These are phyloP conservation scores for Solenopsis fugax DNA, from an alignment of 1,140 invertebrate species.

Conservation along the genomic window DNA sequence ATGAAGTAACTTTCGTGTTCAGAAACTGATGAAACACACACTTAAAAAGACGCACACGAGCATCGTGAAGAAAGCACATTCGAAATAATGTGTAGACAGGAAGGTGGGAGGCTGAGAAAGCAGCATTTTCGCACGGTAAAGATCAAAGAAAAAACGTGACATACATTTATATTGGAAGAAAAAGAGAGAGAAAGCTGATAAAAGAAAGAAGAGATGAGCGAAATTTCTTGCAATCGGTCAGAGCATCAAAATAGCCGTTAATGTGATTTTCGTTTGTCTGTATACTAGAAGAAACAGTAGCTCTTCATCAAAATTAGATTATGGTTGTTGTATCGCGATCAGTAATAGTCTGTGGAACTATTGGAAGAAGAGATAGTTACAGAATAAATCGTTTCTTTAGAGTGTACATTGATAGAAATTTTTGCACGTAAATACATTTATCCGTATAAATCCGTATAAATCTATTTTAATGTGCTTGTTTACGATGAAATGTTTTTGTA, in stretches of 20 bases:
- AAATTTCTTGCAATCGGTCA: slow-evolving; percentile 23
- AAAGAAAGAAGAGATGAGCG: background rate
- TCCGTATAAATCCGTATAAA: slow-evolving; percentile 11
- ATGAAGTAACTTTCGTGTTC: background rate
- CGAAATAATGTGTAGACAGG: slow-evolving; percentile 23
- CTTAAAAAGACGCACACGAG: background rate
- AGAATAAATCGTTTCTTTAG: background rate
- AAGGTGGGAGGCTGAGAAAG: background rate
- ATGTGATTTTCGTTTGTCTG: slow-evolving; percentile 37
- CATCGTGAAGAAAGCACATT: slow-evolving; percentile 33
- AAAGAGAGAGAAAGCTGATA: slow-evolving; percentile 8
- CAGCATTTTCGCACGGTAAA: background rate
- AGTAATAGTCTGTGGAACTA: background rate
- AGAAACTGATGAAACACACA: background rate
- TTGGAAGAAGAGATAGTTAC: background rate
- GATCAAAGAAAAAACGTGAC: slow-evolving; percentile 56
- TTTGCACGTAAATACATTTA: background rate
- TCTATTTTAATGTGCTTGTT: background rate
- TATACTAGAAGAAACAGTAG: background rate
- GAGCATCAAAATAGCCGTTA: slow-evolving; percentile 39
- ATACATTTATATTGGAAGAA: slow-evolving; percentile 60
- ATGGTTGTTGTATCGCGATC: slow-evolving; percentile 24
- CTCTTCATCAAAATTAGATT: slow-evolving; percentile 58
- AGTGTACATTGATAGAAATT: background rate
- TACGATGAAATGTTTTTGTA: background rate